phyloP scores from a whole-genome alignment of 2,888 invertebrate genomes.

The Mesoligia furuncula region DNA sequence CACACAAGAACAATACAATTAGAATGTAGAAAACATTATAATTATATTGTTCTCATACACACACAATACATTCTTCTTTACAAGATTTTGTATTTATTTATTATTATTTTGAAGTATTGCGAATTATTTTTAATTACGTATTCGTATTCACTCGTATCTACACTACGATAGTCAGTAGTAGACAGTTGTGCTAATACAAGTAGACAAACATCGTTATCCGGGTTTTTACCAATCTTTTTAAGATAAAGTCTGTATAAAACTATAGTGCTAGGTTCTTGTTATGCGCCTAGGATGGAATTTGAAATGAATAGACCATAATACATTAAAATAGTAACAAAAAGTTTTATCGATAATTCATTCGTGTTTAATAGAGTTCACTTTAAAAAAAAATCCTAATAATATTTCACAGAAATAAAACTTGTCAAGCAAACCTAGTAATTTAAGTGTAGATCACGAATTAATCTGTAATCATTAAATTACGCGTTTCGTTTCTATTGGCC shows the following conservation, averaged over 20 bases:
- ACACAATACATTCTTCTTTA: slow-evolving; percentile 32
- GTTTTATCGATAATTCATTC: slow-evolving; percentile 7
- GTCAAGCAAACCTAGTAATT: slow-evolving; percentile 30
- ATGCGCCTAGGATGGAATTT: slow-evolving; percentile 30
- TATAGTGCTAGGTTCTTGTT: slow-evolving; percentile 34
- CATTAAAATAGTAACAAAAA: slow-evolving; percentile 4
- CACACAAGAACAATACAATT: slow-evolving; percentile 14
- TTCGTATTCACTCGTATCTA: slow-evolving; percentile 19
- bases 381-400: slow-evolving; percentile 6
- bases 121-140: slow-evolving; percentile 8
- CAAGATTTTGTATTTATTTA: slow-evolving; percentile 22
- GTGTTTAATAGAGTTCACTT: slow-evolving; percentile 4
- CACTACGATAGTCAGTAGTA: slow-evolving; percentile 26
- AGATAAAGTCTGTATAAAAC: slow-evolving; percentile 22
- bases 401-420: slow-evolving; percentile 18
- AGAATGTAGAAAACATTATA: background rate
- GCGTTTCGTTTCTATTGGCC: slow-evolving; percentile 47
- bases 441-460: slow-evolving; percentile 45
- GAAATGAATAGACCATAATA: slow-evolving; percentile 18
- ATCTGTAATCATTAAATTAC: slow-evolving; percentile 30
- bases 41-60: slow-evolving; percentile 8
- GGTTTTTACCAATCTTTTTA: slow-evolving; percentile 33
- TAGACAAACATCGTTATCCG: slow-evolving; percentile 32
- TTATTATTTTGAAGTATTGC: slow-evolving; percentile 19
- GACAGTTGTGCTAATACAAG: slow-evolving; percentile 36